Evolutionary conservation across 2,888 invertebrate genomes (phyloP), one percentile per base, ranked within the genome.

Genomic region (Diplazon laetatorius): DNA sequence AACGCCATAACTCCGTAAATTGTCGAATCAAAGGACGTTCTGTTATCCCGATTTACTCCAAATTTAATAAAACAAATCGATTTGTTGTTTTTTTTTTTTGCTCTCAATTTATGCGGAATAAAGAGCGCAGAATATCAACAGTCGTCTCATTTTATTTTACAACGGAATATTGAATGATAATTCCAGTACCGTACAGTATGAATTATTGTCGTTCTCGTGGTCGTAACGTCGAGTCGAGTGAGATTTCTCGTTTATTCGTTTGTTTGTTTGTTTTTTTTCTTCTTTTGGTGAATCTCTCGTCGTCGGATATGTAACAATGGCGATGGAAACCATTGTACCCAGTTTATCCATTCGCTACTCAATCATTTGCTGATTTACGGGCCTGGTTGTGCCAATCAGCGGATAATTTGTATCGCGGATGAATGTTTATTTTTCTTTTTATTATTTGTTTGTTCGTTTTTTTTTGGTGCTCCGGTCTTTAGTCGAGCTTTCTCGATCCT

Each of bases 401-500:
- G 25, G 72, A 68, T 62, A 76, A 71, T 62, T 74, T 71, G 70
- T 76, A 80, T 69, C 35, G 65, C 80, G 62, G 37, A 73, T 63
- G 73, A 76, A 35, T 70, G 69, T 44, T n/a, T 44, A 18, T 16
- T 66, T 55, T 65, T 50, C 22, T 48, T 46, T 60, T 20, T 69
- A 70, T 80, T 16, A n/a, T n/a, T n/a, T n/a, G n/a, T n/a, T n/a
- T n/a, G n/a, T n/a, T n/a, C n/a, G n/a, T n/a, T 30, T 30, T 80
- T 75, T 78, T 63, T 44, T 75, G 44, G 68, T 70, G 65, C 46
- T 60, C 30, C 44, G 70, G 20, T 63, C 6, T 81, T 92, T 93
- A 96, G 85, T 96, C 95, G 81, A 92, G 89, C 93, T 96, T 96
- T 89, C 94, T 94, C 42, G 93, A 92, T 65, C 95, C 95, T 87